These are phyloP conservation scores for Thera obeliscata DNA, from an alignment of 2,888 invertebrate species.

Conservation along the genomic window DNA sequence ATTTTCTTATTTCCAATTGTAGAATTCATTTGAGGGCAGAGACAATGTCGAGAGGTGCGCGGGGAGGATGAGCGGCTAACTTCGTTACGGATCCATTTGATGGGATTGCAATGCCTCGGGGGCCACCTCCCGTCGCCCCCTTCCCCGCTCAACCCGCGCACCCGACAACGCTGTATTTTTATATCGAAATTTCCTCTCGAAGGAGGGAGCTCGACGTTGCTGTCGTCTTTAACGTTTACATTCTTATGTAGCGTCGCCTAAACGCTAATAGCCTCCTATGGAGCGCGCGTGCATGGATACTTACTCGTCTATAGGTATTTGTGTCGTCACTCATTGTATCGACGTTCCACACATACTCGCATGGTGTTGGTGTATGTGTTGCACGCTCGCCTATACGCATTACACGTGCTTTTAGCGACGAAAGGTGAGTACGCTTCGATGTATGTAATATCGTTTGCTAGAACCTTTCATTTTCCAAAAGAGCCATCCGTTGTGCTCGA, in stretches of 20 bases:
- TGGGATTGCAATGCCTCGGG: slow-evolving; percentile 87
- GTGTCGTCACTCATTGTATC: slow-evolving; percentile 35
- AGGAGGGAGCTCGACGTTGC: slow-evolving; percentile 73
- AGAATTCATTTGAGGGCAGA: slow-evolving; percentile 85
- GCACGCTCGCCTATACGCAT: slow-evolving; percentile 57
- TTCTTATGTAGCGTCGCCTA: slow-evolving; percentile 83
- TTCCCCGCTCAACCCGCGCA: slow-evolving; percentile 51
- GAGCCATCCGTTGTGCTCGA: slow-evolving; percentile 61
- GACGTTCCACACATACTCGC: slow-evolving; percentile 38
- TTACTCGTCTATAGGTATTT: slow-evolving; percentile 34
- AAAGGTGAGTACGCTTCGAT: slow-evolving; percentile 64
- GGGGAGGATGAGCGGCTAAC: slow-evolving; percentile 87
- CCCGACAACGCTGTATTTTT: slow-evolving; percentile 79
- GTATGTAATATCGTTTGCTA: slow-evolving; percentile 71
- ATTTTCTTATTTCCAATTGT: slow-evolving; percentile 85
- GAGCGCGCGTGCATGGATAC: slow-evolving; percentile 63
- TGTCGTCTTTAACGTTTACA: slow-evolving; percentile 84
- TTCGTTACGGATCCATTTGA: slow-evolving; percentile 92
- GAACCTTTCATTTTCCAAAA: slow-evolving; percentile 74
- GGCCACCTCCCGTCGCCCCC: slow-evolving; percentile 64
- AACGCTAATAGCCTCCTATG: slow-evolving; percentile 81
- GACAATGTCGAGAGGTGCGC: slow-evolving; percentile 83
- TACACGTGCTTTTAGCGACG: slow-evolving; percentile 75
- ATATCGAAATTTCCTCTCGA: slow-evolving; percentile 83
- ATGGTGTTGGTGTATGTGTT: slow-evolving; percentile 23